Percentiles rank a stretch among this genome's conserved stretches.
These are phyloP conservation scores for Nothobranchius furzeri DNA, from an alignment of 2,113 vertebrate species.

Conservation along the genomic window DNA sequence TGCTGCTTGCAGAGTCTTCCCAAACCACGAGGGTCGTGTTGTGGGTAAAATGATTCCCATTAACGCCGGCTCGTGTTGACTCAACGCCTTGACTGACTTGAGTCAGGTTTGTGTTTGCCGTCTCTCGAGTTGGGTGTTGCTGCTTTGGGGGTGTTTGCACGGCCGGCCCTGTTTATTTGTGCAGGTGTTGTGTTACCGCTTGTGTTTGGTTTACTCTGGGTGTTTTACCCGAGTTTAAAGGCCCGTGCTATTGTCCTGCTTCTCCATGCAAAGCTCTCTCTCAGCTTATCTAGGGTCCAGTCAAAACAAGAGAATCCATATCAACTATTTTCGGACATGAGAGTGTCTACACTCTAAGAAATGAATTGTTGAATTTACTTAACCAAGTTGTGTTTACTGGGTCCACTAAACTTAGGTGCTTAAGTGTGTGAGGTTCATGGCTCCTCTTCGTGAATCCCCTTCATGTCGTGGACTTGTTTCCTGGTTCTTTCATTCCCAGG, in stretches of 20 bases:
- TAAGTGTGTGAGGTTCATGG: too few species aligned
- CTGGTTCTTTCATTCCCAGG: too few species aligned
- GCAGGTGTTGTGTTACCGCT: slow-evolving; percentile 63
- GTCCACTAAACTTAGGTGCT: too few species aligned
- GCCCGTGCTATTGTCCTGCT: slow-evolving; percentile 32
- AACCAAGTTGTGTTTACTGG: too few species aligned
- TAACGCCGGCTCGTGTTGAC: slow-evolving; percentile 60
- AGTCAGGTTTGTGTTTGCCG: slow-evolving; percentile 54
- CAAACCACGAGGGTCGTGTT: not conserved
- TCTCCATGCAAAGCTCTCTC: slow-evolving; percentile 9
- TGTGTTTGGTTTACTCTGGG: slow-evolving; percentile 46
- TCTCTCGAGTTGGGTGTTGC: slow-evolving; percentile 43
- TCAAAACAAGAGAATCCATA: slow-evolving; percentile 27
- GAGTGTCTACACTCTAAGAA: not conserved
- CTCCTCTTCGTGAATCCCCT: too few species aligned
- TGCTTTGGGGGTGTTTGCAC: slow-evolving; percentile 37
- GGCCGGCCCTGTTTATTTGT: slow-evolving; percentile 59
- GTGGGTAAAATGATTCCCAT: slow-evolving; percentile 49
- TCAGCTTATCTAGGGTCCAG: slow-evolving; percentile 42
- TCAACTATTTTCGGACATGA: slow-evolving; percentile 25
- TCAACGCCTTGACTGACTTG: slow-evolving; percentile 33
- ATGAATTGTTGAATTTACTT: too few species aligned
- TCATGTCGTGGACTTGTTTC: too few species aligned
- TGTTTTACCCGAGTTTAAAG: slow-evolving; percentile 37
- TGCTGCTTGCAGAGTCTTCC: not conserved